Evolutionary conservation across 2,888 invertebrate genomes (phyloP).

Genomic region (Idaea aversata): DNA sequence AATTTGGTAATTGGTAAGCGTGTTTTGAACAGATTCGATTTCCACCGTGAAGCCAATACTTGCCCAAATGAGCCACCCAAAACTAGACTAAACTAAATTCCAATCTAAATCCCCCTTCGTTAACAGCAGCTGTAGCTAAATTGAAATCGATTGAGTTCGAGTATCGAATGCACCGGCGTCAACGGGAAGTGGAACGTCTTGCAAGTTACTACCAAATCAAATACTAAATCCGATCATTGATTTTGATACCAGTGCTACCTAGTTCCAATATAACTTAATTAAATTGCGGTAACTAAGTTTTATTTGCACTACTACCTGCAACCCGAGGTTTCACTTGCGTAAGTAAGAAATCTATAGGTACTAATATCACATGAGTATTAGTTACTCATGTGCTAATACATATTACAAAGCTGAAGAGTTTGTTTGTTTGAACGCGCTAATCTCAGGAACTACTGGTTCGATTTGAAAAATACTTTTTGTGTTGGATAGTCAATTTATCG

Average conservation of each 20-base stretch:
- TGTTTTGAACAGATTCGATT: neutral
- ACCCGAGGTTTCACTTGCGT: neutral
- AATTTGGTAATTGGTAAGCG: no score
- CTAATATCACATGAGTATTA: no score
- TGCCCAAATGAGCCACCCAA: neutral
- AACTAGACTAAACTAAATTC: neutral
- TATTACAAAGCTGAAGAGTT: no score
- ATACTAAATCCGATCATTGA: neutral
- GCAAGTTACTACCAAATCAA: constrained; percentile 1
- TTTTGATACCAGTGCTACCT: neutral
- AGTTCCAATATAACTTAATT: neutral
- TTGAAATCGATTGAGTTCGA: neutral
- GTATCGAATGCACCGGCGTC: neutral
- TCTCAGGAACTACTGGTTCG: no score
- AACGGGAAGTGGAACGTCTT: neutral
- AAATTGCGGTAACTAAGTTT: neutral
- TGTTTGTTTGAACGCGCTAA: no score
- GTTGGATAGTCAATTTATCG: no score
- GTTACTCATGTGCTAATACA: no score
- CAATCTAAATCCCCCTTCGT: neutral
- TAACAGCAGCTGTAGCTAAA: neutral
- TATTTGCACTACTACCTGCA: no score
- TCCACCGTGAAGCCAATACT: no score
- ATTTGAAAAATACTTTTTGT: no score
- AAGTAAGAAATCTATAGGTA: no score